Evolutionary conservation across 2,888 invertebrate genomes (phyloP).

Genomic region (Myopa tessellatipennis): DNA sequence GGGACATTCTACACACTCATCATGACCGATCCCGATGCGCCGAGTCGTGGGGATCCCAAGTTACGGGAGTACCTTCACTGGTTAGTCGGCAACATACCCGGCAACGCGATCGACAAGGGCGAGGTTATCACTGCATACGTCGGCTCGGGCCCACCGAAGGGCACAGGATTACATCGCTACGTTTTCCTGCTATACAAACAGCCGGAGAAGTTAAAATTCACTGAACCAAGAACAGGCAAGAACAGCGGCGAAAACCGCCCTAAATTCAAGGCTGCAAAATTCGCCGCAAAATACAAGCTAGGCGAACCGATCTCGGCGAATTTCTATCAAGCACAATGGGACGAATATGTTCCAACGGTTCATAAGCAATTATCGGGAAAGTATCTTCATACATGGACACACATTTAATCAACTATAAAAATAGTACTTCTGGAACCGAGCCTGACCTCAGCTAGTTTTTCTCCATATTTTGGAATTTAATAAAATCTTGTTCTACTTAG

Average conservation of each 20-base stretch:
- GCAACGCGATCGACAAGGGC: constrained; percentile 76
- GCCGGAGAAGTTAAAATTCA: constrained; percentile 72
- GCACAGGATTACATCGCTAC: constrained; percentile 81
- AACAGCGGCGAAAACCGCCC: constrained; percentile 70
- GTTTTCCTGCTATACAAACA: constrained; percentile 84
- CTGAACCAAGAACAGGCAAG: constrained; percentile 68
- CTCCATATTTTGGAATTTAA: not conserved
- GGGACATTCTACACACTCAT: constrained; percentile 61
- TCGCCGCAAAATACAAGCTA: constrained; percentile 83
- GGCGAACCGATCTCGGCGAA: constrained; percentile 70
- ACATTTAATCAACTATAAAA: constrained; percentile 1
- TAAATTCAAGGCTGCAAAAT: constrained; percentile 76
- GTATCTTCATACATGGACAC: not conserved
- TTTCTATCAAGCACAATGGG: constrained; percentile 65
- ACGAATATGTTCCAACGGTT: constrained; percentile 68
- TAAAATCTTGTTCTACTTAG: not conserved
- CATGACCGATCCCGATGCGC: constrained; percentile 88
- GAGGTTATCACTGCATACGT: constrained; percentile 82
- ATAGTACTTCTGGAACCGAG: not conserved
- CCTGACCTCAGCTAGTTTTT: too few species aligned
- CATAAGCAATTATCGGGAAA: constrained; percentile 59
- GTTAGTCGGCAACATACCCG: constrained; percentile 91
- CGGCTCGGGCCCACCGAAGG: constrained; percentile 87
- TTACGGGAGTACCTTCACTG: constrained; percentile 93
- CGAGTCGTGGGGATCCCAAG: constrained; percentile 81